Base-by-base conservation (phyloP, 2,888 invertebrate species). In the Augochlorella aurata region DNA sequence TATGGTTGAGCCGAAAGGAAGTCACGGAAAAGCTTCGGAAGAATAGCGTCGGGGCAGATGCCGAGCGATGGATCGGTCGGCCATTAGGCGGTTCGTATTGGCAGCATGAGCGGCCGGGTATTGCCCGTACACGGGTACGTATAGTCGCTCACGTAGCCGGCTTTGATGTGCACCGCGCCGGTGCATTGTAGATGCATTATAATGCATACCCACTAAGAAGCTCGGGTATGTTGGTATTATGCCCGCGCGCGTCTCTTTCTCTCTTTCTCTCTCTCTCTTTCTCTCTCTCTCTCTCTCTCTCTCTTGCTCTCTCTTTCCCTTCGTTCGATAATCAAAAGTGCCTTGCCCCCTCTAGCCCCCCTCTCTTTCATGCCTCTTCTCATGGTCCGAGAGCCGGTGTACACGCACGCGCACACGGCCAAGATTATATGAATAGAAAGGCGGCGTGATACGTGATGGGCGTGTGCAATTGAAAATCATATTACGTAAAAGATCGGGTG, bases 101-200 rank as follows among this genome's bases (percentile, higher is more conserved):
- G 79, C 80, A 74, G 77, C 85, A 50, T 29, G 45, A 74, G 78
- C 77, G 61, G 58, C 68, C 74, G 71, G 86, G 75, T 88, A 88
- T 86, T 84, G 88, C 74, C 75, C 81, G 81, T 79, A 84, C 85
- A 75, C 81, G 82, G 85, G 77, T 80, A 75, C 87, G 87, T 83
- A 38, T 38, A 73, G 87, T 89, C 86, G 85, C 88, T 88, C 88
- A 89, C 89, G 92, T 92, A 91, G 86, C 82, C 63, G 69, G 87
- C 92, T 93, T 93, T 93, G 92, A 93, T 91, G 91, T 91, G 82
- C 85, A 91, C 92, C 92, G 92, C 92, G 81, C 83, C 86, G 85
- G 82, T 89, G 91, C 90, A 92, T 91, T 89, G 91, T 89, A 84
- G 91, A 90, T 92, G 91, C 92, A 92, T 92, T 92, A 92, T 92